Evolutionary conservation across 2,797 vertebrate species (phyloP).

Genomic region (Eulemur mongoz): DNA sequence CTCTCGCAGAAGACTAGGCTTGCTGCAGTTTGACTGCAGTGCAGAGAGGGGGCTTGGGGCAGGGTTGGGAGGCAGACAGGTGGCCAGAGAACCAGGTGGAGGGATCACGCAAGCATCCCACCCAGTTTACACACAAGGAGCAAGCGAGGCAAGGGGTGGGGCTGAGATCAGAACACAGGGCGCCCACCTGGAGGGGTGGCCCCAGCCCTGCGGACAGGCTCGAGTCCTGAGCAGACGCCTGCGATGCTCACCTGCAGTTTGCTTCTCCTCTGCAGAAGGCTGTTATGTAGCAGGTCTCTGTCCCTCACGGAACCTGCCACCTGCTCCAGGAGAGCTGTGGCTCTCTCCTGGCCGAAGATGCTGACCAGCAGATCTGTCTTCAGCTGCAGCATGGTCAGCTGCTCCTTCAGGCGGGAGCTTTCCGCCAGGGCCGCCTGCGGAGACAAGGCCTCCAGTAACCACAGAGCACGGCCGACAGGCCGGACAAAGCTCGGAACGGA

Average conservation of each 20-base stretch:
- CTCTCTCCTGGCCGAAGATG: slow-evolving; percentile 88
- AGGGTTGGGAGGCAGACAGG: neutral
- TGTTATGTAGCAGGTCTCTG: slow-evolving; percentile 89
- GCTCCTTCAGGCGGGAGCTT: slow-evolving; percentile 90
- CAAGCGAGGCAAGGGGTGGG: accelerated
- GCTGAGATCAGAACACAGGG: neutral
- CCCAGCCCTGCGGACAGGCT: accelerated
- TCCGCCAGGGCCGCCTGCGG: slow-evolving; percentile 87
- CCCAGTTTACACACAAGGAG: accelerated
- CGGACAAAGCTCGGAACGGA: accelerated
- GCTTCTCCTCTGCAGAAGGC: slow-evolving; percentile 91
- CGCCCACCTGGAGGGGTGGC: accelerated
- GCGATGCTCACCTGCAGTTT: slow-evolving; percentile 87
- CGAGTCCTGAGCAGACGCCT: accelerated
- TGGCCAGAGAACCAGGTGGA: neutral
- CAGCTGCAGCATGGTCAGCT: slow-evolving; percentile 86
- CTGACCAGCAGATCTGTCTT: slow-evolving; percentile 88
- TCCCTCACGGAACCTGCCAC: slow-evolving; percentile 84
- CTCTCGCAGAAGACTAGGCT: neutral
- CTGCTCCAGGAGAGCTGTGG: slow-evolving; percentile 86
- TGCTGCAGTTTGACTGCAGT: neutral
- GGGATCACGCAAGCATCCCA: accelerated
- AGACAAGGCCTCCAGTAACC: neutral
- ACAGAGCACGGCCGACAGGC: accelerated
- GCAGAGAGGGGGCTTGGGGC: neutral